Evolutionary conservation across 1,140 invertebrate genomes (phyloP), one percentile per base, ranked within the genome.

Genomic region (Aphelenchoides avenae): DNA sequence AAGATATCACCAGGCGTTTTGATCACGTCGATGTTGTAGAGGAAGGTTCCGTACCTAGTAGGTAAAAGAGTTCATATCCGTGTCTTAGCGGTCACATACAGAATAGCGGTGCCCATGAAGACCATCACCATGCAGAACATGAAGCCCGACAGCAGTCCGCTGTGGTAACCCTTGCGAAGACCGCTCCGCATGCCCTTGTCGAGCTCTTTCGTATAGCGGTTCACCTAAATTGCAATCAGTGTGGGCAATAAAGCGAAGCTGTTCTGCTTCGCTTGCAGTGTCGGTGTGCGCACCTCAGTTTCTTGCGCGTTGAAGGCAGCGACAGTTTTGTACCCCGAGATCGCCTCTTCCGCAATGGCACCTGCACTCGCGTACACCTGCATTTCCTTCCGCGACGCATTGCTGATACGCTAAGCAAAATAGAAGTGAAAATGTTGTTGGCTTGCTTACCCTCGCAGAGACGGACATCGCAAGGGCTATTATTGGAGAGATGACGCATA

Each of bases 251-350:
- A n/a, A n/a, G n/a, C n/a, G n/a, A n/a, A n/a, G n/a, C n/a, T n/a
- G n/a, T n/a, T n/a, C n/a, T n/a, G n/a, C n/a, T n/a, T n/a, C n/a
- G n/a, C n/a, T n/a, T n/a, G n/a, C n/a, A n/a, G n/a, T n/a, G n/a
- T n/a, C n/a, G n/a, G n/a, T n/a, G n/a, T n/a, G n/a, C n/a, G n/a
- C n/a, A n/a, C 70, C 79, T 89, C 87, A 66, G 84, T 84, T 18
- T 79, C 60, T 74, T 89, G 86, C 6, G 87, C 88, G 53, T 86
- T 86, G 69, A 89, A 90, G 0, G 87, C 86, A 24, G 85, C 83
- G 0, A 91, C 87, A 0, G 88, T 90, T 24, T 85, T 80, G 5
- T 90, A 83, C 2, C 84, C 80, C 20, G 83, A 83, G 1, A 91
- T 68, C 0, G 86, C 86, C 75, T 90, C 88, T 72, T 89, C 87